Evolutionary conservation across 2,113 vertebrate species (phyloP).

Genomic region (Callionymus lyra): DNA sequence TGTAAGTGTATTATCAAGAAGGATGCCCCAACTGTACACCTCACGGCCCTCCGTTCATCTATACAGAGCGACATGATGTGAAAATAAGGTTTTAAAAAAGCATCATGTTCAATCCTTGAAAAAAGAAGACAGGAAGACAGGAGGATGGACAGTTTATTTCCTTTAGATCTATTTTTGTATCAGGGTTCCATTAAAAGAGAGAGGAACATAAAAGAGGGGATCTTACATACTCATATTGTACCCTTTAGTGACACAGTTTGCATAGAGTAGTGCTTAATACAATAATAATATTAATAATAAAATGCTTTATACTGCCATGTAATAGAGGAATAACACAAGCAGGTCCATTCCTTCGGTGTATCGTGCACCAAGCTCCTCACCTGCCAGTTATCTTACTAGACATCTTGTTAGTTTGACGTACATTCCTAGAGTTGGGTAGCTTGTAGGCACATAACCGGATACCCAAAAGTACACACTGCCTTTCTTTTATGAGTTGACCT

Average conservation of each 20-base stretch:
- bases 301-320: conserved; percentile 71
- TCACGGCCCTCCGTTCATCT: conserved; percentile 40
- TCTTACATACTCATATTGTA: conserved; percentile 20
- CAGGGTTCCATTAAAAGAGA: conserved; percentile 47
- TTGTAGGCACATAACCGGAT: conserved; percentile 51
- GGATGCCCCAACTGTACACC: conserved; percentile 16
- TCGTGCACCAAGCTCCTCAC: conserved; percentile 55
- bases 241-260: conserved; percentile 62
- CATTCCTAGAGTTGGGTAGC: conserved; percentile 66
- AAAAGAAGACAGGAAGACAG: conserved; percentile 38
- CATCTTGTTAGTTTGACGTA: conserved; percentile 58
- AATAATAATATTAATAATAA: conserved; percentile 20
- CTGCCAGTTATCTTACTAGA: conserved; percentile 56
- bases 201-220: conserved; percentile 24
- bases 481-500: conserved; percentile 52
- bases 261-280: conserved; percentile 63
- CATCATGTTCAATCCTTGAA: conserved; percentile 45
- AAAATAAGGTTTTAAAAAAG: conserved; percentile 37
- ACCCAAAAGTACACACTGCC: conserved; percentile 64
- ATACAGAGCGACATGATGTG: conserved; percentile 48
- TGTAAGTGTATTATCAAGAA: conserved; percentile 45
- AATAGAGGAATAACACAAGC: conserved; percentile 65
- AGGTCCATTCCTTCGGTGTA: conserved; percentile 65
- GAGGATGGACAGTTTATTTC: conserved; percentile 60
- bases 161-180: conserved; percentile 70